These are phyloP conservation scores for Protomyctophum bolini DNA, from an alignment of 2,113 vertebrate genomes.

Conservation along the genomic window DNA sequence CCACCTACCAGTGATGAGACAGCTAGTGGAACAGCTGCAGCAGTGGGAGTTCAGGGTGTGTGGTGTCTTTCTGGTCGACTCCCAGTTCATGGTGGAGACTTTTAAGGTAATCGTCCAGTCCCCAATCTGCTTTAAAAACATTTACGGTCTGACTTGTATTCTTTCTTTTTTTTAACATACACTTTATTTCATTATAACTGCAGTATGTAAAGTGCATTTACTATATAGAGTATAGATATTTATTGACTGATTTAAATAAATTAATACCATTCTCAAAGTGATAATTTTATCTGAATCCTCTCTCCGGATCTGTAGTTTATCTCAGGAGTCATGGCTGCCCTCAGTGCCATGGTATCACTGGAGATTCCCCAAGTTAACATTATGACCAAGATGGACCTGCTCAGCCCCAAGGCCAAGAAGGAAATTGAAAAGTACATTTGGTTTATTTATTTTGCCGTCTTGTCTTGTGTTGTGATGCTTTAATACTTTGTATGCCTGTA, in stretches of 20 bases:
- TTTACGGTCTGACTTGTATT: no score
- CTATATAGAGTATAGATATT: not conserved
- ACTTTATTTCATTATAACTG: no score
- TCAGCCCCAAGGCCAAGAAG: slow-evolving; percentile 92
- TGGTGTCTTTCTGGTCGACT: slow-evolving; percentile 96
- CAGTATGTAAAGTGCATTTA: not conserved
- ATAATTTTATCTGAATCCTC: slow-evolving; percentile 11
- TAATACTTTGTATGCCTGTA: no score
- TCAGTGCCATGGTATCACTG: slow-evolving; percentile 93
- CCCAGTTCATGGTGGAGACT: slow-evolving; percentile 98
- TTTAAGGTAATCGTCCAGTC: slow-evolving; percentile 85
- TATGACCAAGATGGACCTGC: slow-evolving; percentile 99
- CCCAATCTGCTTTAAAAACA: no score
- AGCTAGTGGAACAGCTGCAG: slow-evolving; percentile 94
- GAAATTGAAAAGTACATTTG: slow-evolving; percentile 94
- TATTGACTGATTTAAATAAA: not conserved
- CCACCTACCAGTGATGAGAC: slow-evolving; percentile 95
- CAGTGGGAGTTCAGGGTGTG: slow-evolving; percentile 98
- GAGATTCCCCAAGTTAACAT: slow-evolving; percentile 96
- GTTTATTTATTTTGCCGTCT: not conserved
- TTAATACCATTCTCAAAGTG: not conserved
- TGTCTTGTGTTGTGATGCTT: not conserved
- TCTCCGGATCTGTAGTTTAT: slow-evolving; percentile 83
- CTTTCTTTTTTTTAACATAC: no score
- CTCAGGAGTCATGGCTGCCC: slow-evolving; percentile 94